A percentile compares a stretch with the other conserved stretches of the same genome.
phyloP scores from a whole-genome alignment of 2,888 invertebrate genomes.

The Lingula anatina region DNA sequence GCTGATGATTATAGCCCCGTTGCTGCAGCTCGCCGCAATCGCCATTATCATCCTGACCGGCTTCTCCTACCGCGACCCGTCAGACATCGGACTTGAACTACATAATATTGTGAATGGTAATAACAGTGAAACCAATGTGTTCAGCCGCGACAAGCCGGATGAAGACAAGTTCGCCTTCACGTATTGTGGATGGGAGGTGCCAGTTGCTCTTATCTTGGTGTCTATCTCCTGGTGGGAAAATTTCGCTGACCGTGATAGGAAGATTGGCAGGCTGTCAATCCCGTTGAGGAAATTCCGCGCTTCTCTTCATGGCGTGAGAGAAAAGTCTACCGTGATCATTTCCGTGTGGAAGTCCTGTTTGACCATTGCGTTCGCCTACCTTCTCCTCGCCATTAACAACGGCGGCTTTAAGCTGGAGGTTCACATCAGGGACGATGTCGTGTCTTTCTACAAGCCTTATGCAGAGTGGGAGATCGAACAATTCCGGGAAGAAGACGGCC shows the following conservation, averaged over 20 bases:
- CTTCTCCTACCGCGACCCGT: slow-evolving; percentile 2
- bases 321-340: slow-evolving; percentile 1
- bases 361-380: slow-evolving; percentile 22
- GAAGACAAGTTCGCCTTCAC: not conserved
- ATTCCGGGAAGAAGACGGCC: not conserved
- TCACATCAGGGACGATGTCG: too few species aligned
- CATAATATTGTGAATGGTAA: not conserved
- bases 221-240: slow-evolving; percentile 36
- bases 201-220: slow-evolving; percentile 19
- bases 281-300: slow-evolving; percentile 25
- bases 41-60: slow-evolving; percentile 17
- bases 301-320: slow-evolving; percentile 21
- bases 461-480: not conserved
- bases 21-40: slow-evolving; percentile 25
- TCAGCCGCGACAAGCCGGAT: not conserved
- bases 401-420: slow-evolving; percentile 16
- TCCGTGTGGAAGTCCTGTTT: slow-evolving; percentile 20
- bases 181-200: slow-evolving; percentile 18
- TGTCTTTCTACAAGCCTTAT: not conserved
- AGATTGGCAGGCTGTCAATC: slow-evolving; percentile 15
- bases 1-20: slow-evolving; percentile 20
- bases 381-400: slow-evolving; percentile 16
- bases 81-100: not conserved
- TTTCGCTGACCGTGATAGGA: slow-evolving; percentile 25
- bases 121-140: not conserved